Evolutionary conservation across 2,797 vertebrate species (phyloP), one percentile per base, ranked within the genome.

Genomic region (Lacerta viridis): DNA sequence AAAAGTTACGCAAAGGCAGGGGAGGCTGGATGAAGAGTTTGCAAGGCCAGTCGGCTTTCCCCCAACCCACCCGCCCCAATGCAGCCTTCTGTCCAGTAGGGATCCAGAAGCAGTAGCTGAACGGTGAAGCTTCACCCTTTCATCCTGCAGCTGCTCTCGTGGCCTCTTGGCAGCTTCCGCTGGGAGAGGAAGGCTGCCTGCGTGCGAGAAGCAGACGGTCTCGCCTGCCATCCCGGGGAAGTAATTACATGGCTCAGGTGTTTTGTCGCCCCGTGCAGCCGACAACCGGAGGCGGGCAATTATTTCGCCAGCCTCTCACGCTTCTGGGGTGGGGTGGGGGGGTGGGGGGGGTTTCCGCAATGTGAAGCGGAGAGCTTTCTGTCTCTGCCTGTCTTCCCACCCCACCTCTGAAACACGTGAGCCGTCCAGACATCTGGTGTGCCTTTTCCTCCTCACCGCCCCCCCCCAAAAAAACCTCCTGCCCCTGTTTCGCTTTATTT

Each of bases 241-340:
- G 90, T 91, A 93, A 95, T 95, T 94, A 93, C 91, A 72, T 92
- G 94, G 94, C 92, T 95, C 94, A 93, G 90, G 93, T 93, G 93
- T 71, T 94, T 87, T 89, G 92, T 87, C 90, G 85, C 83, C 78
- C 92, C 87, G 74, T 55, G 77, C 84, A 84, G 91, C 91, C 59
- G 86, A 87, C 93, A 92, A 93, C 92, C 91, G 83, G 88, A 93
- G 93, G 92, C 86, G 84, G 93, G 87, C 93, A 93, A 91, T 93
- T 95, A 94, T 93, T 95, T 93, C 78, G 85, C 79, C 90, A 92
- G 92, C 87, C 46, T 77, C 55, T 83, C 43, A 50, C 29, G 80
- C 90, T 91, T 88, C 71, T 90, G 94, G 77, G 43, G 50, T 50
- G 4, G 43, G 43, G 2, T 33, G 68, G 92, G 66, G 80, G 82